Conservation (phyloP, 2,797 vertebrate genomes). For the Euthynnus affinis region DNA sequence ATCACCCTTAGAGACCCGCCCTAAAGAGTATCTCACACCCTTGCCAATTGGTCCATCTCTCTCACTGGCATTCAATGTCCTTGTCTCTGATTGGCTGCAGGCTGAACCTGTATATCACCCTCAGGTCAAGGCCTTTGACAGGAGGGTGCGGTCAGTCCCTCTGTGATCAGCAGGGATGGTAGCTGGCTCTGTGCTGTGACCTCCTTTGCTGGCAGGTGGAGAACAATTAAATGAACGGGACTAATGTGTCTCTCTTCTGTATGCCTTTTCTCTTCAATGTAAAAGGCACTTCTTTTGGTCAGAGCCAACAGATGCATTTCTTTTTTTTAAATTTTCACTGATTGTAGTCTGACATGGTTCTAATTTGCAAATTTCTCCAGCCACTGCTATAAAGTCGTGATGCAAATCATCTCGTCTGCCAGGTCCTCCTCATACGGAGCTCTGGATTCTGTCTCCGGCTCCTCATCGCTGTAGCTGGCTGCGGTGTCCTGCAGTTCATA, state of each 20-base stretch:
- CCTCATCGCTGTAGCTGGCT: slow-evolving; percentile 96
- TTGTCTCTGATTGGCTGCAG: slow-evolving; percentile 66
- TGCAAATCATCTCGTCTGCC: slow-evolving; percentile 99
- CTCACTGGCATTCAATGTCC: slow-evolving; percentile 61
- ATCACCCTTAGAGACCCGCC: slow-evolving; percentile 87
- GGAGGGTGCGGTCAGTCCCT: slow-evolving; percentile 58
- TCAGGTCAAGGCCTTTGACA: slow-evolving; percentile 62
- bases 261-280: slow-evolving; percentile 91
- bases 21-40: slow-evolving; percentile 66
- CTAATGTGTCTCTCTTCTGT: slow-evolving; percentile 80
- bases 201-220: slow-evolving; percentile 75
- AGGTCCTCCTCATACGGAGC: slow-evolving; percentile 96
- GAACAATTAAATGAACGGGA: slow-evolving; percentile 66
- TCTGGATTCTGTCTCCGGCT: slow-evolving; percentile 88
- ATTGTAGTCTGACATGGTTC: slow-evolving; percentile 61
- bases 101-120: slow-evolving; percentile 63
- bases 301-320: slow-evolving; percentile 87
- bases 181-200: slow-evolving; percentile 57
- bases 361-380: slow-evolving; percentile 59
- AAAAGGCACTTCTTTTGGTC: slow-evolving; percentile 97
- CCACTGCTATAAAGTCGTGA: slow-evolving; percentile 97
- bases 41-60: slow-evolving; percentile 74
- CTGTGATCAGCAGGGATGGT: slow-evolving; percentile 60
- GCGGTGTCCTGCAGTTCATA: slow-evolving; percentile 94
- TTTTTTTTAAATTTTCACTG: slow-evolving; percentile 56